Conservation (phyloP, 2,888 invertebrate genomes). For the Molanna angustata region DNA sequence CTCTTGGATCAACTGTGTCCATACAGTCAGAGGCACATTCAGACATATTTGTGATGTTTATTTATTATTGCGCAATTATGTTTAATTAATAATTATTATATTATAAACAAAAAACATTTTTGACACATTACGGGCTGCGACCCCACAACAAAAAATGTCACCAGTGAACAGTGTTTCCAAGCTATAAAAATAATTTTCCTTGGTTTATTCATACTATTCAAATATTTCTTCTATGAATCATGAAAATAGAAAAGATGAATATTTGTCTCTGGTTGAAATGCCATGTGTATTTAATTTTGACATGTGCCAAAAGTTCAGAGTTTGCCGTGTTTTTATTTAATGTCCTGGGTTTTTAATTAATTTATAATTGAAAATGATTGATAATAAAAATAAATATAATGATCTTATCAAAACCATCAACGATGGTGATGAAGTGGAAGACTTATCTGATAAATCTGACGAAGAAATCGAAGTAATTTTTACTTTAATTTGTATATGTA, state of each 20-base stretch:
- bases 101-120: constrained; percentile 15
- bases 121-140: constrained; percentile 22
- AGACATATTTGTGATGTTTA: constrained; percentile 52
- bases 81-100: constrained; percentile 15
- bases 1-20: constrained; percentile 77
- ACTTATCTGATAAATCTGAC: constrained; percentile 78
- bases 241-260: not conserved
- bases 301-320: too few relatives aligned
- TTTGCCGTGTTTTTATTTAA: constrained; percentile 1
- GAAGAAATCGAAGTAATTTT: constrained; percentile 69
- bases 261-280: constrained; percentile 1
- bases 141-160: constrained; percentile 19
- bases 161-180: too few relatives aligned
- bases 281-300: too few relatives aligned
- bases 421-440: constrained; percentile 77
- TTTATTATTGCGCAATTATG: constrained; percentile 31
- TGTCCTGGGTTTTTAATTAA: constrained; percentile 5
- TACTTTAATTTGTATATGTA: constrained; percentile 9
- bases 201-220: too few relatives aligned
- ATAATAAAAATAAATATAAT: constrained; percentile 17
- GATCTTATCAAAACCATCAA: constrained; percentile 75
- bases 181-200: too few relatives aligned
- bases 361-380: constrained; percentile 16
- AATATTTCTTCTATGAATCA: too few relatives aligned
- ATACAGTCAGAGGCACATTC: constrained; percentile 59